Base-by-base conservation (phyloP, 2,888 invertebrate species). In the Pristionchus arcanus region DNA sequence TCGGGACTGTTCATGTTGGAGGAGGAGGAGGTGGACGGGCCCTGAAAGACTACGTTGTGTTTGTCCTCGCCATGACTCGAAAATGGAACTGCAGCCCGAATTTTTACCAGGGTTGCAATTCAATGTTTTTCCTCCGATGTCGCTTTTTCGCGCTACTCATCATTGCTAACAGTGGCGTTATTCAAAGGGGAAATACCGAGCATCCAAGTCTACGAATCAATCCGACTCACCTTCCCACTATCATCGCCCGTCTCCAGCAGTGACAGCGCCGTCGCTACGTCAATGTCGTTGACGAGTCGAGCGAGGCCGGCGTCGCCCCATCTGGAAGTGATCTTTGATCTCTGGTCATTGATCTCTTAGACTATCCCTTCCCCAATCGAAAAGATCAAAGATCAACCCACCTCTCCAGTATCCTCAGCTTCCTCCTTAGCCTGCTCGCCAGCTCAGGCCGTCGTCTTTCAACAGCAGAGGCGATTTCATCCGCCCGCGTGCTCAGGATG, bases 271-370 rank as follows among this genome's bases (percentile, higher is more conserved):
- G 98, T 97, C 25, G 98, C 98, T 92, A 99, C 96, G 95, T 98
- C 98, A 91, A 98, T 96, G 96, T 99, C 98, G 95, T 98, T 97
- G 94, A 97, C 97, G 95, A 97, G 96, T 90, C 98, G 96, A 93
- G 97, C 97, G 85, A 99, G 96, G 0, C 98, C 98, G 25, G 97
- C 95, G 3, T 97, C 97, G 1, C 94, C 95, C 34, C 87, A 88
- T 88, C 87, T 88, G 71, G 31, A 49, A 11, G 9, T 49, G 37
- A 55, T 86, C 53, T 66, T 53, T 53, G 53, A 9, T n/a, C 55
- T n/a, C 5, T 86, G 85, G 15, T 37, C 49, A 53, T 53, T 83
- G 83, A 55, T 83, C 83, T 53, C 7, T 83, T n/a, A 7, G 11
- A 7, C 63, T 63, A n/a, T n/a, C n/a, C 25, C 4, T 42, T 13